These are phyloP conservation scores for Rhadina sibilatrix DNA, from an alignment of 2,113 vertebrate genomes.

Conservation along the genomic window DNA sequence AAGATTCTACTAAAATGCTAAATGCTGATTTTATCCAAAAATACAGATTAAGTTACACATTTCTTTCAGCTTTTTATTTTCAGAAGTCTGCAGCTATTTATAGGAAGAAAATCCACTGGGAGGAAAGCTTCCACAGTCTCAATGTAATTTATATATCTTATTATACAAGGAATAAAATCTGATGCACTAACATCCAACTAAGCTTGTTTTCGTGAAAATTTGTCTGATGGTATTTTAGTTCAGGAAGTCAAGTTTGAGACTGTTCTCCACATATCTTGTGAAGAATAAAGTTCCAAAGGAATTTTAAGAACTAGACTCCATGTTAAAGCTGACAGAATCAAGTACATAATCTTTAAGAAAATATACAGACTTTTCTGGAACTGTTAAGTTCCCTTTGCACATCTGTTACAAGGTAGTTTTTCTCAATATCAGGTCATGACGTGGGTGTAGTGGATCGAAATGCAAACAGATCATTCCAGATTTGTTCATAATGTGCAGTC, in stretches of 20 bases:
- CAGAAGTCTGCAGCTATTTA: background rate
- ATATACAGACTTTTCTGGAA: background rate
- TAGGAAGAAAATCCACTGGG: background rate
- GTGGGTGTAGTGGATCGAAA: background rate
- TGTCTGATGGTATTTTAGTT: background rate
- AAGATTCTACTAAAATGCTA: background rate
- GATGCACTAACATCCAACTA: background rate
- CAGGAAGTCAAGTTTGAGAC: background rate
- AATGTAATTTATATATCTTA: background rate
- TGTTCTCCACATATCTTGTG: background rate
- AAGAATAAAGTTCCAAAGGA: background rate
- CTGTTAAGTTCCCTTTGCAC: background rate
- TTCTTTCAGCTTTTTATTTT: background rate
- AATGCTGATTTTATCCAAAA: background rate
- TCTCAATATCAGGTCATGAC: background rate
- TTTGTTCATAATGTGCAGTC: background rate
- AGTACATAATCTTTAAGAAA: background rate
- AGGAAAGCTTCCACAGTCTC: slow-evolving; percentile 38
- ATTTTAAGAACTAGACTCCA: background rate
- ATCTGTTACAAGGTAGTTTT: background rate
- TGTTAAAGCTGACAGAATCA: background rate
- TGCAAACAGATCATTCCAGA: background rate
- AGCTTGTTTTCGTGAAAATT: background rate
- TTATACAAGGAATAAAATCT: background rate
- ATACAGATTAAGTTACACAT: background rate